Percentiles rank a stretch among this genome's conserved stretches.
Evolutionary conservation across 2,888 invertebrate species (phyloP).

Genomic region (Drosophila crucigera): DNA sequence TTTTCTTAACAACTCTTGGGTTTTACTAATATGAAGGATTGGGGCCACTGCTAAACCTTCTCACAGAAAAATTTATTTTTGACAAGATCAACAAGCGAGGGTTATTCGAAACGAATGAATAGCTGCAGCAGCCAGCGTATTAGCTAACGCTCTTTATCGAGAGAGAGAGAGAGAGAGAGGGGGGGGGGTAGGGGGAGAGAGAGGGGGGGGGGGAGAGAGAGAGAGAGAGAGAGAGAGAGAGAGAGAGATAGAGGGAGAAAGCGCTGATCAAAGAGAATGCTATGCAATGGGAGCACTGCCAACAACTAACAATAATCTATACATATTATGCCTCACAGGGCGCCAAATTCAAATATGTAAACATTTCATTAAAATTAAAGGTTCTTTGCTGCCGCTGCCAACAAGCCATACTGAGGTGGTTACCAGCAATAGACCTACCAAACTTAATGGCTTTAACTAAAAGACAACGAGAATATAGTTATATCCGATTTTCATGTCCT

Average conservation of each 20-base stretch:
- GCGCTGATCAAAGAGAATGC: background rate
- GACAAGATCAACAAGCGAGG: background rate
- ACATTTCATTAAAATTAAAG: background rate
- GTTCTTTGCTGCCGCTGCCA: background rate
- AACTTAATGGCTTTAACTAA: background rate
- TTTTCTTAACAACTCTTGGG: background rate
- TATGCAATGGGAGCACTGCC: background rate
- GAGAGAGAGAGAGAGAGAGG: background rate
- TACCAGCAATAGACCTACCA: background rate
- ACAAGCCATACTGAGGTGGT: background rate
- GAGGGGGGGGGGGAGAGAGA: too few species aligned
- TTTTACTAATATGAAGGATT: too few species aligned
- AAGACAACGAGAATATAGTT: too few species aligned
- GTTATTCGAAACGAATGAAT: background rate
- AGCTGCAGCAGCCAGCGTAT: background rate
- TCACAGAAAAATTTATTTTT: background rate
- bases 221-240: too few species aligned
- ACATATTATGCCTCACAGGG: background rate
- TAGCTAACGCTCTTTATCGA: background rate
- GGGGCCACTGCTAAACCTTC: background rate
- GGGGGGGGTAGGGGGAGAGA: too few species aligned
- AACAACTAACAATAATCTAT: background rate
- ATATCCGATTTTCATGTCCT: too few species aligned
- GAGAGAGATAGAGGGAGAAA: background rate
- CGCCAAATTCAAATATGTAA: background rate